Evolutionary conservation across 2,113 vertebrate species (phyloP).

Genomic region (Desmodus rotundus): DNA sequence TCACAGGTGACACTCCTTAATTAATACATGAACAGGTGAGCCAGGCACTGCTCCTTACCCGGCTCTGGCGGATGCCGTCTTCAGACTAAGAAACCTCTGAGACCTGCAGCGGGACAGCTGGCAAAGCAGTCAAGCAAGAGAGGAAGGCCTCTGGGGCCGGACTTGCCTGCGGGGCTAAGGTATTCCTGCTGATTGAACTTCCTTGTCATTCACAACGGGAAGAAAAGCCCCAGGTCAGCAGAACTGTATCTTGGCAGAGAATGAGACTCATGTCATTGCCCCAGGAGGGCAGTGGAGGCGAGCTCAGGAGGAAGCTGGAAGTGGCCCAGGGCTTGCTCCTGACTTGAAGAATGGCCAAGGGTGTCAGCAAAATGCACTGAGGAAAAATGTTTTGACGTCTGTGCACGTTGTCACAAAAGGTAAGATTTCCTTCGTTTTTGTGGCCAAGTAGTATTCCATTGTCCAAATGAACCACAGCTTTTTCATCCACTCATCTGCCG

Average conservation of each 20-base stretch:
- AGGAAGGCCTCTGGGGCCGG: background rate
- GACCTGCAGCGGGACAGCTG: background rate
- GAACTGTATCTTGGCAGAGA: background rate
- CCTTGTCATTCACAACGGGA: background rate
- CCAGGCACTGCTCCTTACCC: no score
- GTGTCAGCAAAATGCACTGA: background rate
- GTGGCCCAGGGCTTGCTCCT: background rate
- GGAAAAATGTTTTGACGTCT: background rate
- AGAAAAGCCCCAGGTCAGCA: background rate
- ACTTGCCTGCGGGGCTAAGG: accelerated
- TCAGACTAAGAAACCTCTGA: background rate
- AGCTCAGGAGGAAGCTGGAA: background rate
- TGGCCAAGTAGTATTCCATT: background rate
- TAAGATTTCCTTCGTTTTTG: background rate
- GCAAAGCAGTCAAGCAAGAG: background rate
- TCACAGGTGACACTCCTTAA: background rate
- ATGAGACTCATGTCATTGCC: background rate
- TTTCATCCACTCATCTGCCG: no score
- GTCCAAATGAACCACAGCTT: background rate
- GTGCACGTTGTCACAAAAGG: background rate
- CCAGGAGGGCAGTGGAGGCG: background rate
- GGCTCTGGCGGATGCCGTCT: background rate
- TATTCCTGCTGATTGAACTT: background rate
- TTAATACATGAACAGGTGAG: background rate
- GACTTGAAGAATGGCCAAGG: background rate